Percentiles rank a stretch among this genome's conserved stretches.
Conservation (phyloP, 2,888 invertebrate species). For the Lordiphosa fenestrarum region DNA sequence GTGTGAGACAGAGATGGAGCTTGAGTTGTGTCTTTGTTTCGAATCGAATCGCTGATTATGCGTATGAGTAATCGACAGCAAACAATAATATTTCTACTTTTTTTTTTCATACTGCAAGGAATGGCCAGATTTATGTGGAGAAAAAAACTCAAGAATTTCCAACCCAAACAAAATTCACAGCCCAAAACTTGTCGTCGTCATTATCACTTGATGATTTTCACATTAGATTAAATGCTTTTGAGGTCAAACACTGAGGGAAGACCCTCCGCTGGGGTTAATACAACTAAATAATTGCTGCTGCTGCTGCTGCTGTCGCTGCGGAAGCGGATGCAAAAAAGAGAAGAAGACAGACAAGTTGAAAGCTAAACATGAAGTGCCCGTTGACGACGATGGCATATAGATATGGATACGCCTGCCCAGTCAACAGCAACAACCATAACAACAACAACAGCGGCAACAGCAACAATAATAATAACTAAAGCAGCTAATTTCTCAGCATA, state of each 20-base stretch:
- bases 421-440: conserved; percentile 19
- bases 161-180: conserved; percentile 26
- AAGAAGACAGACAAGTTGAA: conserved; percentile 53
- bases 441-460: conserved; percentile 34
- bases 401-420: conserved; percentile 55
- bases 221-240: conserved; percentile 73
- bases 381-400: conserved; percentile 64
- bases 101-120: conserved; percentile 22
- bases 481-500: conserved; percentile 73
- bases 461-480: conserved; percentile 66
- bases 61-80: conserved; percentile 59
- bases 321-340: conserved; percentile 67
- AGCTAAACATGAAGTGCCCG: conserved; percentile 69
- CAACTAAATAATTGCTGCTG: conserved; percentile 65
- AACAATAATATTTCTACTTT: background rate
- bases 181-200: conserved; percentile 33
- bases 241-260: conserved; percentile 57
- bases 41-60: conserved; percentile 51
- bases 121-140: conserved; percentile 43
- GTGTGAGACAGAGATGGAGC: conserved; percentile 1
- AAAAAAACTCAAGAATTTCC: conserved; percentile 4
- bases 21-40: conserved; percentile 24
- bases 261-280: conserved; percentile 39
- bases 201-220: conserved; percentile 60
- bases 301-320: conserved; percentile 51